Base-by-base conservation (phyloP, 2,113 vertebrate genomes). In the Megatriorchis doriae region DNA sequence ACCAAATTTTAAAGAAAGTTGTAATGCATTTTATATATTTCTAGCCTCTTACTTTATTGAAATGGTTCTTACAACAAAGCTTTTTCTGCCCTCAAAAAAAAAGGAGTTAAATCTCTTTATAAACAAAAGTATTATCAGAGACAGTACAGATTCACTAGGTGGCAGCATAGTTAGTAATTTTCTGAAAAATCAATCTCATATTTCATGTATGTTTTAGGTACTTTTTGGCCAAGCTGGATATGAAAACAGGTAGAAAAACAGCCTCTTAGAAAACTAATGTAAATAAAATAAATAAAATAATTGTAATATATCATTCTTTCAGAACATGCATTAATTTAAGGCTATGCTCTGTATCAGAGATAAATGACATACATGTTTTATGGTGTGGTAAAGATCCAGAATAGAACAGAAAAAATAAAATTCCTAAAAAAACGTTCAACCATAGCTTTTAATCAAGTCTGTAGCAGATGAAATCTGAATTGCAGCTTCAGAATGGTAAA, bases 151-250 rank as follows among this genome's bases (percentile, higher is more conserved):
- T 66, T 98, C 98, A 97, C 98, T 97, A 98, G 98, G 95, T 98
- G 98, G 98, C 98, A 98, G 97, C 97, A 96, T 67, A 96, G 94
- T 75, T 93, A 78, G 92, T 58, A 78, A 95, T 78, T 95, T 84
- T 59, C 62, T 36, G 88, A 93, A 91, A 94, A 43, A 36, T 9
- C 48, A 29, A 8, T 7, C n/a, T 89, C 67, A 1, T 20, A 20
- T 8, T 81, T 45, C 27, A 11, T 16, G 17, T 20, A 11, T 4
- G 11, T 32, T 92, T 88, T 75, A 74, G 11, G 6, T 27, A 45
- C 0, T 25, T 90, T 92, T 81, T 68, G 27, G 40, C 45, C 34
- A 75, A 92, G 12, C 2, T 77, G 50, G 50, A 47, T 66, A 81
- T 52, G 80, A 96, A 81, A 81, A 86, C 53, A 65, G 53, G 72